Conservation (phyloP, 2,113 vertebrate species). For the Campylorhamphus procurvoides region DNA sequence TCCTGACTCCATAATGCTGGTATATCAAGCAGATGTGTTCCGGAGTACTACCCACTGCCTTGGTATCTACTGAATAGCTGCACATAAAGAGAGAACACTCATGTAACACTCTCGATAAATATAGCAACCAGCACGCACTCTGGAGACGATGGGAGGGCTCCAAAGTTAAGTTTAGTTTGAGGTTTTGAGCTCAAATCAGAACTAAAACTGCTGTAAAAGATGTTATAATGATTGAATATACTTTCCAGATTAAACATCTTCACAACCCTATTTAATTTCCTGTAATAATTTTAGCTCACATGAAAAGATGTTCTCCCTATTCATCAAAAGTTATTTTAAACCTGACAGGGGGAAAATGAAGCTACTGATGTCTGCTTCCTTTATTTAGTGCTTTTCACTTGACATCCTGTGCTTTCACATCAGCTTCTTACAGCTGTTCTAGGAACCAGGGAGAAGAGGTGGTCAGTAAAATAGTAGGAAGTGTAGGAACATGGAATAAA, state of each 20-base stretch:
- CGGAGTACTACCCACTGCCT: slow-evolving; percentile 20
- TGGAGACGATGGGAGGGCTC: background rate
- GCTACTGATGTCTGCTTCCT: slow-evolving; percentile 24
- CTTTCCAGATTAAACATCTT: slow-evolving; percentile 48
- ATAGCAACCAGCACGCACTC: background rate
- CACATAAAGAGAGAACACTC: slow-evolving; percentile 13
- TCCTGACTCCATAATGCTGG: background rate
- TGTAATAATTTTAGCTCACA: slow-evolving; percentile 56
- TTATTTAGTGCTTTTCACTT: background rate
- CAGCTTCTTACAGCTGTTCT: background rate
- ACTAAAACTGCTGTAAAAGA: background rate
- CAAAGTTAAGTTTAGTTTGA: slow-evolving; percentile 47
- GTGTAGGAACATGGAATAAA: background rate
- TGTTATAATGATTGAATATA: slow-evolving; percentile 45
- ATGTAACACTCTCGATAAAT: slow-evolving; percentile 16
- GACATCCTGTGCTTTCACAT: background rate
- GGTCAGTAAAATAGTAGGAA: background rate
- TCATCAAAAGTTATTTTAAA: slow-evolving; percentile 61
- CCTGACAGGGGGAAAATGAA: background rate
- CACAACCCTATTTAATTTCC: slow-evolving; percentile 59
- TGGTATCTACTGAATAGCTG: background rate
- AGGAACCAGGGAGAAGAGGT: background rate
- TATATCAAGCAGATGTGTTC: background rate
- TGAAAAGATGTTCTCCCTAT: slow-evolving; percentile 51
- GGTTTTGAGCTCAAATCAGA: slow-evolving; percentile 44